Evolutionary conservation across 2,888 invertebrate species (phyloP), one percentile per base, ranked within the genome.

Genomic region (Alitta virens): DNA sequence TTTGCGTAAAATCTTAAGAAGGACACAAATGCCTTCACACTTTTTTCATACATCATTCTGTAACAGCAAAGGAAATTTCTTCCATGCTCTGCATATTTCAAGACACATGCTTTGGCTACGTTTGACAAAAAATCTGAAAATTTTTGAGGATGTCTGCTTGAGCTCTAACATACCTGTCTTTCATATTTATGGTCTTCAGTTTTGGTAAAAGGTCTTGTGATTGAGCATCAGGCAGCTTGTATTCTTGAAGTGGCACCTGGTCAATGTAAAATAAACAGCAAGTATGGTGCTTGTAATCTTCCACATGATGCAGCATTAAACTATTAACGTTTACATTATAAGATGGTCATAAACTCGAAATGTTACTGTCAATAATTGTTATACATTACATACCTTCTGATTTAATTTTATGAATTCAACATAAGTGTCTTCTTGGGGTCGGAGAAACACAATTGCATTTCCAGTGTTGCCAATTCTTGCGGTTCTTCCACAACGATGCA

Each of bases 401-500:
- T 96, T 97, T 57, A 89, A 86, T 76, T 88, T 87, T 49, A 99
- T 88, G 81, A 97, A 99, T 68, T 91, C 88, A 12, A 95, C 88
- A 79, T 96, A 99, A 0, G 91, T 86, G 75, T 91, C 91, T 83
- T 99, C 99, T 2, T 87, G 86, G 1, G 92, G 90, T 66, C 92
- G 83, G 3, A 99, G 84, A 49, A 98, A 88, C 9, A 98, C 85
- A 24, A 99, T 79, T 0, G 97, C 91, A 73, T 89, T 90, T 0
- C 99, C 99, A 27, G 87, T 84, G 25, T 90, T 88, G 0, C 96
- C 97, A 72, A 91, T 93, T 16, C 99, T 86, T 0, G 95, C 99
- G 16, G 98, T 92, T 69, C 99, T 87, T 0, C 99, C 99, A 74
- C 93, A 88, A 61, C 99, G 88, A 84, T 99, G 99, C 0, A 99